These are phyloP conservation scores for Amiota minor DNA, from an alignment of 2,888 invertebrate genomes.

Conservation along the genomic window DNA sequence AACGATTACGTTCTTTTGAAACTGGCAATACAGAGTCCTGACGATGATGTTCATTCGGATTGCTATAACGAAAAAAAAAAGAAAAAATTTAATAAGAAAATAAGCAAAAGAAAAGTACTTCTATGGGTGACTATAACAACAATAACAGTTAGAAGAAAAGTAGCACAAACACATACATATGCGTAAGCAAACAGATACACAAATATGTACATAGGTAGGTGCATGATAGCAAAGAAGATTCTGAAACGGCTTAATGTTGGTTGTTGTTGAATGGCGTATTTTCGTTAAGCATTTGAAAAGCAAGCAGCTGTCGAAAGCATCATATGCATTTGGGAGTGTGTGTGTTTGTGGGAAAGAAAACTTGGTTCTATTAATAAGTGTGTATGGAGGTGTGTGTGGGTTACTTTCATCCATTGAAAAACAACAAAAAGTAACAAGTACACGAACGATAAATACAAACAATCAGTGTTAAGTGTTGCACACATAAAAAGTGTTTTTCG, in stretches of 20 bases:
- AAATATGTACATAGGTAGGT: neutral
- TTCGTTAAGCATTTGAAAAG: slow-evolving; percentile 9
- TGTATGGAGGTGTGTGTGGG: neutral
- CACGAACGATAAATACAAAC: slow-evolving; percentile 39
- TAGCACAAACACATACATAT: neutral
- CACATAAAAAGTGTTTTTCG: slow-evolving; percentile 35
- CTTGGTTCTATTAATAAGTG: neutral
- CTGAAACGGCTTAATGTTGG: slow-evolving; percentile 1
- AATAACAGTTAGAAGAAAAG: neutral
- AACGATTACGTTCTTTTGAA: slow-evolving; percentile 88
- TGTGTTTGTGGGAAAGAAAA: slow-evolving; percentile 13
- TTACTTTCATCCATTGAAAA: too few species aligned
- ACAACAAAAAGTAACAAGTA: too few species aligned
- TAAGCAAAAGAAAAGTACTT: neutral
- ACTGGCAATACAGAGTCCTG: slow-evolving; percentile 85
- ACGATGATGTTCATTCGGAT: slow-evolving; percentile 88
- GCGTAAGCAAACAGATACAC: neutral
- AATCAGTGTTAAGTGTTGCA: slow-evolving; percentile 55
- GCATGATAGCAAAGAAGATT: too few species aligned
- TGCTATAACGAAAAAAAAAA: slow-evolving; percentile 75
- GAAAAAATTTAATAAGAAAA: slow-evolving; percentile 4
- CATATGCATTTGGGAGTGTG: neutral
- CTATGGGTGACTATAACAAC: neutral
- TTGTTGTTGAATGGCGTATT: neutral
- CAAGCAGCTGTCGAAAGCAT: slow-evolving; percentile 10